Base-by-base conservation (phyloP, 2,113 vertebrate genomes). In the Anthoscopus minutus region DNA sequence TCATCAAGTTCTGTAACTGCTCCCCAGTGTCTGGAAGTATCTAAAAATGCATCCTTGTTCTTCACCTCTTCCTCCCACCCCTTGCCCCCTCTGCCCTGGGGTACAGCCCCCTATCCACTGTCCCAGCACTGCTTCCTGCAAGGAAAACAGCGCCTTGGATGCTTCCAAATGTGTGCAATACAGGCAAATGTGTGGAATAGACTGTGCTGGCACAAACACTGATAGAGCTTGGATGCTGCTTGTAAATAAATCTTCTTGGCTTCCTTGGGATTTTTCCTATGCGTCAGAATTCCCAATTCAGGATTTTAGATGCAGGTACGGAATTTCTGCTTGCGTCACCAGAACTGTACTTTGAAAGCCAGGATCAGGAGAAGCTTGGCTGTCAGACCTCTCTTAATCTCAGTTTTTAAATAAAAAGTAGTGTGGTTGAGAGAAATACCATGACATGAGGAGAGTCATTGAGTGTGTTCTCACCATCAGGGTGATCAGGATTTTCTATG, bases 151-250 rank as follows among this genome's bases (percentile, higher is more conserved):
- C 40, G 22, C 17, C 56, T 25, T 35, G 40, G 21, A 28, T 19
- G 21, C 30, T 73, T 65, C 79, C 58, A 80, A 10, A 24, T 2
- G 19, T 37, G 50, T 60, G 44, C 53, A 73, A n/a, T 10, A 6
- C 6, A 15, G 35, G 35, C 27, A 30, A 7, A 16, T 31, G 12
- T 44, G 23, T 45, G 66, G 80, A 40, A 80, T 28, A 15, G 14
- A 30, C 58, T 65, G 31, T 31, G 4, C 31, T 62, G 72, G 10
- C 54, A 72, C 31, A 8, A 5, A 37, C 27, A 38, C 8, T 1
- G 0, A 1, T 0, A 37, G 4, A 47, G 9, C 30, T 42, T 17
- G 13, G 15, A 9, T 14, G 13, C 25, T 6, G 11, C 42, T 47
- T 35, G 56, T 13, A 30, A 65, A 77, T 27, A 62, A 76, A 73